phyloP scores from a whole-genome alignment of 2,113 vertebrate species.

The Myiagra hebetior region DNA sequence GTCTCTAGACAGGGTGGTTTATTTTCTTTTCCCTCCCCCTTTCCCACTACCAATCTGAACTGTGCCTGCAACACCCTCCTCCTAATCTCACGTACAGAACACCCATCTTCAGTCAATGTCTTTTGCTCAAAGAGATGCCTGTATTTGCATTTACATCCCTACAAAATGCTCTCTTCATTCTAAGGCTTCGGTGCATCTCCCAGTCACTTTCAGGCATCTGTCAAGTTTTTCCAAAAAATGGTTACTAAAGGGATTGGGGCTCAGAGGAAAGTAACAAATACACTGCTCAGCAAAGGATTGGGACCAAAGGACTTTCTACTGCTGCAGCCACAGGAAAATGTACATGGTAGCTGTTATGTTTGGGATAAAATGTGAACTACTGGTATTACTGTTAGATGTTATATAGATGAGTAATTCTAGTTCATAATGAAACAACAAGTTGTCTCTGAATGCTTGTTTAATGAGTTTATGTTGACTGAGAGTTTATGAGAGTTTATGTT shows the following conservation, averaged over 20 bases:
- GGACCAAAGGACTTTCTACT: neutral
- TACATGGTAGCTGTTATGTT: neutral
- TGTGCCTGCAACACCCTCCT: neutral
- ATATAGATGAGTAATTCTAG: neutral
- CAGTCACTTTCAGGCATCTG: neutral
- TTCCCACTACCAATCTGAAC: neutral
- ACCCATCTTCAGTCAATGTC: neutral
- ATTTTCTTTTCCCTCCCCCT: neutral
- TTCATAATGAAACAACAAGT: neutral
- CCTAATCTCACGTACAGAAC: fast-evolving
- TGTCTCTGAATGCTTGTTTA: neutral
- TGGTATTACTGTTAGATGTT: neutral
- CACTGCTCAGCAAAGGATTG: neutral
- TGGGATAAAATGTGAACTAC: neutral
- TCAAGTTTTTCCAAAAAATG: neutral
- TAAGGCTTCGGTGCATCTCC: neutral
- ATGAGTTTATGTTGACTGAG: neutral
- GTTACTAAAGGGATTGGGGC: neutral
- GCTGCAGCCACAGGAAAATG: neutral
- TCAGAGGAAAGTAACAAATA: neutral
- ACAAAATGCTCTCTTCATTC: neutral
- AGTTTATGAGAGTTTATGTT: neutral
- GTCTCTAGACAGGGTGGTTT: neutral
- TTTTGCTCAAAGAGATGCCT: neutral
- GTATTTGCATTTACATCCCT: neutral